A percentile compares a stretch with the other conserved stretches of the same genome.
Evolutionary conservation across 2,113 vertebrate species (phyloP).

Genomic region (Struthio camelus): DNA sequence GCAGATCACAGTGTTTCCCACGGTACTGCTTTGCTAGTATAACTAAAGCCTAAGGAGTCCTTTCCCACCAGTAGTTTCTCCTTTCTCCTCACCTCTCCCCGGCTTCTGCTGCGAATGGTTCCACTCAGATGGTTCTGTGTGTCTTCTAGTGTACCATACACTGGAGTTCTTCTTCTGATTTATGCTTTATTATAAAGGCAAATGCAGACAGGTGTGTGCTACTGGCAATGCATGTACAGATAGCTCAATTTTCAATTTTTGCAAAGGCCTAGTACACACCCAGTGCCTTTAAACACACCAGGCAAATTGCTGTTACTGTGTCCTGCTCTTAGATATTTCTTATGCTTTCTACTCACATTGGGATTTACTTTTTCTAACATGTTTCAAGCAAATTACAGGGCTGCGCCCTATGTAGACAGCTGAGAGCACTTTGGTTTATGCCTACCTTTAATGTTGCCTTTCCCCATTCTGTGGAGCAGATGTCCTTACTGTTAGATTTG

Average conservation of each 20-base stretch:
- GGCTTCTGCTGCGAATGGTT: not conserved
- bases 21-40: fast-evolving
- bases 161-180: not conserved
- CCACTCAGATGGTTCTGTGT: not conserved
- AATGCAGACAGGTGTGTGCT: not conserved
- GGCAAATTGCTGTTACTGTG: not conserved
- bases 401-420: not conserved
- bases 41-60: not conserved
- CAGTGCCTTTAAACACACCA: not conserved
- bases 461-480: not conserved
- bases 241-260: fast-evolving
- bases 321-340: not conserved
- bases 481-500: not conserved
- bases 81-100: not conserved
- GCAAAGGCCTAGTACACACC: not conserved
- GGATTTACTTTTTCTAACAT: not conserved
- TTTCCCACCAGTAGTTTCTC: not conserved
- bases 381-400: not conserved
- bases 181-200: not conserved
- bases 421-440: not conserved
- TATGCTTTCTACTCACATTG: not conserved
- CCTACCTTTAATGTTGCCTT: not conserved
- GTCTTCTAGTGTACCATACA: not conserved
- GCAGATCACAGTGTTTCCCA: not conserved
- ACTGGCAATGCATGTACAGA: not conserved